A percentile compares a stretch with the other conserved stretches of the same genome.
Conservation (phyloP, 2,797 vertebrate genomes). For the Manis javanica region DNA sequence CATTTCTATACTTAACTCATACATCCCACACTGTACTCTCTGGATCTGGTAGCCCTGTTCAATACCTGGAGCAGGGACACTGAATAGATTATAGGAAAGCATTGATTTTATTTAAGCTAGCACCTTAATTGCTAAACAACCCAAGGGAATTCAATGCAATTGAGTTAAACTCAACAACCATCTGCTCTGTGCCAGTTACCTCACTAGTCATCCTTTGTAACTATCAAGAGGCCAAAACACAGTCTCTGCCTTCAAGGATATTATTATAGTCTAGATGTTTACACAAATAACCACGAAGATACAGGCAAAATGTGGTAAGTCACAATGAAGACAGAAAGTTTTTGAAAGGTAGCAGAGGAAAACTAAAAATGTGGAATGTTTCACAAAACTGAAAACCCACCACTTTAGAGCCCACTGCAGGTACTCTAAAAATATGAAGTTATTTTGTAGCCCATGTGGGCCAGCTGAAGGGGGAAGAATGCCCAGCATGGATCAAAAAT, state of each 20-base stretch:
- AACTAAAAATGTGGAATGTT: not conserved
- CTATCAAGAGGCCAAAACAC: not conserved
- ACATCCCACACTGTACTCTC: not conserved
- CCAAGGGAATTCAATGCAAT: not conserved
- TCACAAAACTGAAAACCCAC: not conserved
- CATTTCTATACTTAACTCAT: not conserved
- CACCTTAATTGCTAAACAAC: not conserved
- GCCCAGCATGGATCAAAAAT: not conserved
- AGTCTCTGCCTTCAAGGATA: not conserved
- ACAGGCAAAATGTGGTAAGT: not conserved
- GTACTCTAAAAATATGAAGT: not conserved
- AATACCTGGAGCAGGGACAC: not conserved
- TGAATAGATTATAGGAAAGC: conserved; percentile 5
- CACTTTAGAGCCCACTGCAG: not conserved
- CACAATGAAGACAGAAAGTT: not conserved
- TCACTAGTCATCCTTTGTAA: not conserved
- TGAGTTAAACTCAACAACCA: not conserved
- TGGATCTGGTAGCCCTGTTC: not conserved
- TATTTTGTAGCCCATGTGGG: not conserved
- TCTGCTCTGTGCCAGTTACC: not conserved
- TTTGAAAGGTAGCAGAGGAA: not conserved
- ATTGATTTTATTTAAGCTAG: not conserved
- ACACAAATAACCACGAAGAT: not conserved
- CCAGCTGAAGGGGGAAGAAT: not conserved
- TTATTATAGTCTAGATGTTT: not conserved